phyloP scores from a whole-genome alignment of 2,113 vertebrate species.

The Aldabrachelys gigantea region DNA sequence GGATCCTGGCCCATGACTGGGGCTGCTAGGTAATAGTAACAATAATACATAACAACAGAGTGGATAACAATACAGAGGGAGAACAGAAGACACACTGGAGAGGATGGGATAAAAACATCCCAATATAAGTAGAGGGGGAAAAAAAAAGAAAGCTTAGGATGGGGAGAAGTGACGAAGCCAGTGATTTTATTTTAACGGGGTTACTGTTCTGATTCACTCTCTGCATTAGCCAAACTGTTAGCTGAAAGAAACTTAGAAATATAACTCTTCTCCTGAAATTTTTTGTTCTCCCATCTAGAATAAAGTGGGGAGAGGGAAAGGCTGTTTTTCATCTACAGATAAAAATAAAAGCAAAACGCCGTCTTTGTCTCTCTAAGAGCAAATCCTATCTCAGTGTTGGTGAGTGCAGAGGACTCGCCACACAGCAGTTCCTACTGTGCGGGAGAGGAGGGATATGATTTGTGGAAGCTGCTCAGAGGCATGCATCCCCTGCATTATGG shows the following conservation, averaged over 20 bases:
- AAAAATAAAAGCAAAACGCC: background rate
- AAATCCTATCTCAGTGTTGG: background rate
- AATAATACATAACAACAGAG: background rate
- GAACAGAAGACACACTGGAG: background rate
- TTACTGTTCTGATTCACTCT: background rate
- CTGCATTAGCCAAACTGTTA: background rate
- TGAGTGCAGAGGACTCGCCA: background rate
- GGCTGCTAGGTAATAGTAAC: background rate
- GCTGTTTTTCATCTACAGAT: background rate
- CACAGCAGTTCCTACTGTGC: background rate
- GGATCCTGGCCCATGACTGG: background rate
- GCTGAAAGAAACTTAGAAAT: background rate
- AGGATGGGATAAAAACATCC: fast-evolving
- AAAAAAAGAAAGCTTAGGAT: background rate
- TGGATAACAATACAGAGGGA: background rate
- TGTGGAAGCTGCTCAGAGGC: background rate
- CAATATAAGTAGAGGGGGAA: background rate
- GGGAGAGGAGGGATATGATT: background rate
- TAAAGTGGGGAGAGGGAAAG: background rate
- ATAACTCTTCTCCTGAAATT: background rate
- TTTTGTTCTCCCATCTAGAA: background rate
- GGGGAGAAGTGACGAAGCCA: background rate
- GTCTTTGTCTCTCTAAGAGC: background rate
- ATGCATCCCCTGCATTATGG: background rate
- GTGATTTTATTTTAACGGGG: background rate